Conservation (phyloP, 2,888 invertebrate species). For the Augochlorella aurata region DNA sequence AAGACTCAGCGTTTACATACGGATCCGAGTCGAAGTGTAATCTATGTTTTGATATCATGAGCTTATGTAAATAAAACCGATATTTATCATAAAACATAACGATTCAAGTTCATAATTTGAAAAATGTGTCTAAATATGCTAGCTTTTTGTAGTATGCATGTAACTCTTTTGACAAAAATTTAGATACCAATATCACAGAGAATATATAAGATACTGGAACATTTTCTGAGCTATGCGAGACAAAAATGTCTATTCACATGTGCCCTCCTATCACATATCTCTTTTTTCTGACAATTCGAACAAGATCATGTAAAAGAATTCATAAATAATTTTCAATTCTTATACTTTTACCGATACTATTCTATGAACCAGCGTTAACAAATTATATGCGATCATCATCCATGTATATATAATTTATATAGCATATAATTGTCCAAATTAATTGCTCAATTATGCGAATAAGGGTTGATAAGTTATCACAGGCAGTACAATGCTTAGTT, state of each 20-base stretch:
- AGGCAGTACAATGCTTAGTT: conserved; percentile 34
- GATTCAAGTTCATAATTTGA: conserved; percentile 27
- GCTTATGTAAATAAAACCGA: conserved; percentile 28
- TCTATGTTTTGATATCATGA: conserved; percentile 17
- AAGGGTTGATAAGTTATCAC: conserved; percentile 35
- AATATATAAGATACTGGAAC: background rate
- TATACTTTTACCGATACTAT: conserved; percentile 12
- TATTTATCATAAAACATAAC: conserved; percentile 22
- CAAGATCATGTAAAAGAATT: conserved; percentile 10
- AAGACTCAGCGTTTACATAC: conserved; percentile 40
- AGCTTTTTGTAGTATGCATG: conserved; percentile 11
- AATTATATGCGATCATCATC: conserved; percentile 24
- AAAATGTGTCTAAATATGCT: conserved; percentile 17
- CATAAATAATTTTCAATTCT: conserved; percentile 8
- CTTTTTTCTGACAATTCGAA: background rate
- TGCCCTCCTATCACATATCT: background rate
- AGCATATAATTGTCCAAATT: conserved; percentile 10
- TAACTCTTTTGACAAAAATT: conserved; percentile 16
- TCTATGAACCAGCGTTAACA: conserved; percentile 4
- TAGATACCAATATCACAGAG: conserved; percentile 19
- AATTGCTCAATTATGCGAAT: conserved; percentile 24
- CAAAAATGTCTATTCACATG: conserved; percentile 36
- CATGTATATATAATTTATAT: conserved; percentile 18
- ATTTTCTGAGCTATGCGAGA: conserved; percentile 23
- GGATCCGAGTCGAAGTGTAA: conserved; percentile 26